phyloP scores from a whole-genome alignment of 2,888 invertebrate genomes.

The Cancer borealis region DNA sequence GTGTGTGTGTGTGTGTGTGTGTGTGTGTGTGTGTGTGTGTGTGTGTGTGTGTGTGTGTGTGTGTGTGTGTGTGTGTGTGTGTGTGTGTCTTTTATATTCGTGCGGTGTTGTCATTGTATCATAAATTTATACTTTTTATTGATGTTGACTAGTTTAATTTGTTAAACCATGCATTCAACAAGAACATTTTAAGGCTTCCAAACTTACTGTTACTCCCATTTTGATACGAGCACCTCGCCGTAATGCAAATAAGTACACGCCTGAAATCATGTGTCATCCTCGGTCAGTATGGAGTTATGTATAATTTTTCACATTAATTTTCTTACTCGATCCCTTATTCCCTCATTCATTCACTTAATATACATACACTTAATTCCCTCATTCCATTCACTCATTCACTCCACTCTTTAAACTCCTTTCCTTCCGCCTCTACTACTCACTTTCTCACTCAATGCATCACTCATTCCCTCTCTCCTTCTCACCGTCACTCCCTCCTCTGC shows the following conservation, averaged over 20 bases:
- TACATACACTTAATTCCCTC: neutral
- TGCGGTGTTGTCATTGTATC: no score
- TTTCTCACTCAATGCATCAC: conserved; percentile 14
- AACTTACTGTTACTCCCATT: no score
- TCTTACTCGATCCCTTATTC: neutral
- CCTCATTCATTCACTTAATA: neutral
- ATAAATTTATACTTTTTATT: no score
- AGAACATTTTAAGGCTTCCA: no score
- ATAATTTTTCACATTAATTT: neutral
- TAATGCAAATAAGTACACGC: neutral
- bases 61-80: no score
- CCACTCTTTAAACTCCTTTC: neutral
- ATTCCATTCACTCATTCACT: neutral
- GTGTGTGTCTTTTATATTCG: no score
- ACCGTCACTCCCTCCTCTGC: conserved; percentile 78
- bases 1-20: no score
- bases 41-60: no score
- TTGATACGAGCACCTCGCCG: no score
- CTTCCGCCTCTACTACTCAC: neutral
- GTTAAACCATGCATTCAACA: no score
- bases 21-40: no score
- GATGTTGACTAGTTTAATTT: no score
- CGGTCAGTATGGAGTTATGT: neutral
- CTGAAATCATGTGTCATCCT: neutral
- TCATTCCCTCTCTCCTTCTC: neutral